Conservation (phyloP, 2,888 invertebrate species). For the Stenichneumon culpator region DNA sequence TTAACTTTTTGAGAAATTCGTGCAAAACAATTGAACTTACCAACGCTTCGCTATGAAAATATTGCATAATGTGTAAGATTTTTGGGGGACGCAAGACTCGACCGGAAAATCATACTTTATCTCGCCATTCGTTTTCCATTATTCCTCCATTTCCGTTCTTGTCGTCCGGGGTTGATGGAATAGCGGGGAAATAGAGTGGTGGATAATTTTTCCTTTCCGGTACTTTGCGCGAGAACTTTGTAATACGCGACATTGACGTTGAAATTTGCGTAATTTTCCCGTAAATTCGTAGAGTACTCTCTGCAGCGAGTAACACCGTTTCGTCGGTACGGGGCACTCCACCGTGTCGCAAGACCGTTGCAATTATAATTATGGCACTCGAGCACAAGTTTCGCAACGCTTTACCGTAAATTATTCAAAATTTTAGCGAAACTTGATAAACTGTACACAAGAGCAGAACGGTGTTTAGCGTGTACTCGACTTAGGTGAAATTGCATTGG, state of each 20-base stretch:
- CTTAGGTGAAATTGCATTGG: neutral
- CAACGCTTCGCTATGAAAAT: neutral
- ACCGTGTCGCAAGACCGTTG: slow-evolving; percentile 25
- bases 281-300: neutral
- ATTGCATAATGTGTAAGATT: slow-evolving; percentile 5
- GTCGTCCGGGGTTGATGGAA: neutral
- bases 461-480: slow-evolving; percentile 35
- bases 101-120: slow-evolving; percentile 10
- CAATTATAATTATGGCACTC: slow-evolving; percentile 64
- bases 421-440: slow-evolving; percentile 49
- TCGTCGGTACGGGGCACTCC: neutral
- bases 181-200: slow-evolving; percentile 12
- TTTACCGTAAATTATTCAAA: slow-evolving; percentile 55
- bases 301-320: neutral
- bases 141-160: neutral
- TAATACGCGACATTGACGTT: neutral
- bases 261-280: neutral
- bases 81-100: slow-evolving; percentile 25
- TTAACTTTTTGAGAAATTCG: neutral
- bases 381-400: slow-evolving; percentile 47
- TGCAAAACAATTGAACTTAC: neutral
- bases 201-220: slow-evolving; percentile 49
- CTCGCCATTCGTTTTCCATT: slow-evolving; percentile 26
- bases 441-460: slow-evolving; percentile 16
- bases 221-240: slow-evolving; percentile 10